Conservation (phyloP, 2,113 vertebrate species). For the Takifugu bimaculatus region DNA sequence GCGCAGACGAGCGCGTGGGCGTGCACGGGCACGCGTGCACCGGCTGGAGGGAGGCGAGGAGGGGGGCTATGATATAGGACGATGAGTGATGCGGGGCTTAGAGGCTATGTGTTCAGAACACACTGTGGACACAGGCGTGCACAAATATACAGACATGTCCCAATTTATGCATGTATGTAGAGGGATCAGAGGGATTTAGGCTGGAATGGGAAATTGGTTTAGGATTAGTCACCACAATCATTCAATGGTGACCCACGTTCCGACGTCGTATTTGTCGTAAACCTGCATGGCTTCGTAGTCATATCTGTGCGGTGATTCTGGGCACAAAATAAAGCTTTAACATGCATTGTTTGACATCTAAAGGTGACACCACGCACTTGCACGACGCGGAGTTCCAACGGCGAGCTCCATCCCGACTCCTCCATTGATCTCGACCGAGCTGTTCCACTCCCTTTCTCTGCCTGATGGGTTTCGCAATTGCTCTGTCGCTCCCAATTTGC, state of each 20-base stretch:
- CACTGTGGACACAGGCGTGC: slow-evolving; percentile 1
- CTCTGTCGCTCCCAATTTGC: slow-evolving; percentile 66
- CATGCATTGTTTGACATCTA: background rate
- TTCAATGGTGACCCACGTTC: slow-evolving; percentile 14
- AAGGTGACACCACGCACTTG: slow-evolving; percentile 10
- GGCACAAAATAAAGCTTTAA: background rate
- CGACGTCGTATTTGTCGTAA: slow-evolving; percentile 1
- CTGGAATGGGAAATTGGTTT: slow-evolving; percentile 12
- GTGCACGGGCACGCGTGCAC: background rate
- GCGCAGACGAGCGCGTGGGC: slow-evolving; percentile 22
- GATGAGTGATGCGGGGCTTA: background rate
- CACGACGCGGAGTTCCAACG: slow-evolving; percentile 28
- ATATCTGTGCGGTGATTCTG: slow-evolving; percentile 12
- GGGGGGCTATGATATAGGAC: slow-evolving; percentile 1
- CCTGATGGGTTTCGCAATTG: slow-evolving; percentile 56
- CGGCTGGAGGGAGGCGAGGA: no score
- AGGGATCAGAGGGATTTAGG: slow-evolving; percentile 42
- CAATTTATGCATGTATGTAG: slow-evolving; percentile 12
- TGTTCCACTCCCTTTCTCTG: slow-evolving; percentile 29
- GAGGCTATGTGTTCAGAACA: no score
- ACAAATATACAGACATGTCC: background rate
- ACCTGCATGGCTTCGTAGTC: background rate
- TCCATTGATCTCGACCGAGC: slow-evolving; percentile 26
- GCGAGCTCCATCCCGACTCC: slow-evolving; percentile 7
- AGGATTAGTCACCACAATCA: slow-evolving; percentile 29